Evolutionary conservation across 2,113 vertebrate genomes (phyloP).

Genomic region (Xiphophorus hellerii): DNA sequence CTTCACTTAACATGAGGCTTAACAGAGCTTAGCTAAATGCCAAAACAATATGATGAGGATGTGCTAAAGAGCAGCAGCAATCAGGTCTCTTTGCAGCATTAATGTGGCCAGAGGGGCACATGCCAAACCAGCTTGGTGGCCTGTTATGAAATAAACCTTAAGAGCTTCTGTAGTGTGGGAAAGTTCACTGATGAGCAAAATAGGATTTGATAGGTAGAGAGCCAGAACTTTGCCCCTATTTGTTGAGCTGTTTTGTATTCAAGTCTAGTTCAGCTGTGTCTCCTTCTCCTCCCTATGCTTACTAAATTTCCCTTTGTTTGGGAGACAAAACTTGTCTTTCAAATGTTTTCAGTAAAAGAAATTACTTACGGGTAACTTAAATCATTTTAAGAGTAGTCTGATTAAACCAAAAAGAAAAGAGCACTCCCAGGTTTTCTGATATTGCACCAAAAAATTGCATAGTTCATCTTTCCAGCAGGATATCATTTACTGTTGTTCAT

Average conservation of each 20-base stretch:
- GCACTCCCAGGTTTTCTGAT: neutral
- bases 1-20: conserved; percentile 41
- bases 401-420: neutral
- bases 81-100: conserved; percentile 27
- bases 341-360: neutral
- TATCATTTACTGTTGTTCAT: conserved; percentile 24
- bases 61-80: conserved; percentile 42
- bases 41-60: conserved; percentile 51
- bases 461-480: conserved; percentile 14
- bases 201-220: conserved; percentile 31
- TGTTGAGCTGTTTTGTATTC: neutral
- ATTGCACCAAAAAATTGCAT: conserved; percentile 2
- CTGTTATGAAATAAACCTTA: conserved; percentile 26
- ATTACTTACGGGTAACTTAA: neutral
- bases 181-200: conserved; percentile 34
- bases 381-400: neutral
- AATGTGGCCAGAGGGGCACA: conserved; percentile 32
- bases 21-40: conserved; percentile 40
- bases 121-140: conserved; percentile 43
- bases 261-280: neutral
- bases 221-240: conserved; percentile 43
- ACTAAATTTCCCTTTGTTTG: neutral
- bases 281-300: neutral
- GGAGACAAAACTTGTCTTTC: neutral
- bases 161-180: conserved; percentile 48